Evolutionary conservation across 2,113 vertebrate genomes (phyloP), one percentile per base, ranked within the genome.

Genomic region (Poeciliopsis prolifica): DNA sequence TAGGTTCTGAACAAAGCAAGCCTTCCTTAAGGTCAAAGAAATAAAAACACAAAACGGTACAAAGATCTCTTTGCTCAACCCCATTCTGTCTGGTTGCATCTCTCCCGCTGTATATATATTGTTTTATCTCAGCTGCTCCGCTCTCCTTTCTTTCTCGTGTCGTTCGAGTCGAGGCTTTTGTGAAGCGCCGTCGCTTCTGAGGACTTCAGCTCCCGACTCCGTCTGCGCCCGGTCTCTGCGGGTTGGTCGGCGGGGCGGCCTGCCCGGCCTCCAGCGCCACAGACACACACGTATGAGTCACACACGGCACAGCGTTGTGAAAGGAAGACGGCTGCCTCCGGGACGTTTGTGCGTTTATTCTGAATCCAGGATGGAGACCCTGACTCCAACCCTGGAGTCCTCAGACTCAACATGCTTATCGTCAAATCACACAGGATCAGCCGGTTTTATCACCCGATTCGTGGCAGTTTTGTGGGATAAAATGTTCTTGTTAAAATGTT

Each of bases 21-120:
- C 63, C 22, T 83, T 87, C 81, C 70, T 83, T 54, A 28, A 68
- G 58, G 51, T 79, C 68, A 61, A 72, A 42, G 12, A 63, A 74
- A 74, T 0, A 54, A 75, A 68, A 44, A 81, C 82, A 83, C 73
- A 74, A 42, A 42, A 14, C 40, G 0, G 58, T 76, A 42, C 77
- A 81, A 86, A 82, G 11, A 88, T 87, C 70, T 85, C 65, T 85
- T 87, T 65, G 54, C 87, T 84, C 86, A 93, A 88, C 92, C 92
- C 72, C 90, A 93, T 91, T 92, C 88, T 92, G 92, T 93, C 90
- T 89, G 0, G 26, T 69, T 75, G 61, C 74, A 70, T 84, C 79
- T 68, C 76, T 85, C 75, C 73, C 60, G 78, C 68, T 70, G 64
- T 74, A 19, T 77, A 74, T 75, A 48, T 19, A 5, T 48, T 30